A percentile compares a stretch with the other conserved stretches of the same genome.
These are phyloP conservation scores for Hyperoplus immaculatus DNA, from an alignment of 2,797 vertebrate species.

Conservation along the genomic window DNA sequence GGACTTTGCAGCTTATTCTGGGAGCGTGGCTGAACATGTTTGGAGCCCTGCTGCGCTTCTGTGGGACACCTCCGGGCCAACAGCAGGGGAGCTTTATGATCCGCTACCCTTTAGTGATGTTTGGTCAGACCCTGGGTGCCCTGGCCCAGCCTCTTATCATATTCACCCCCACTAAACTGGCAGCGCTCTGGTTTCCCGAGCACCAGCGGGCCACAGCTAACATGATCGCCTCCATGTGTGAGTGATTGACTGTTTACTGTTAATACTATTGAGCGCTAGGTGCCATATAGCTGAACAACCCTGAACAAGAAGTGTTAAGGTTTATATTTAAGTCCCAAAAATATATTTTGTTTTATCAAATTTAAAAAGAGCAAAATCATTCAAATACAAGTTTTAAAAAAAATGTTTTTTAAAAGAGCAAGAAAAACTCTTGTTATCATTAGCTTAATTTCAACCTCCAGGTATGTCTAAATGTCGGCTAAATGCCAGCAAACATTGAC, in stretches of 20 bases:
- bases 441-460: too few species aligned
- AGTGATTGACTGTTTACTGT: conserved; percentile 67
- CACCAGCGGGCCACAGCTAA: conserved; percentile 95
- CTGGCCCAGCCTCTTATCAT: conserved; percentile 93
- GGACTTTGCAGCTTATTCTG: conserved; percentile 86
- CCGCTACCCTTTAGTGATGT: conserved; percentile 83
- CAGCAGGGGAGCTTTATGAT: accelerated
- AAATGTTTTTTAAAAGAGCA: too few species aligned
- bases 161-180: conserved; percentile 94
- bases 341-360: not conserved
- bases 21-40: conserved; percentile 92
- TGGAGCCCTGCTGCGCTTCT: conserved; percentile 85
- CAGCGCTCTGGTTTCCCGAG: conserved; percentile 96
- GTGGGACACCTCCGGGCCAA: conserved; percentile 56
- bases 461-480: not conserved
- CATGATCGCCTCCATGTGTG: conserved; percentile 95
- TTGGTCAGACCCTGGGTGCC: conserved; percentile 91
- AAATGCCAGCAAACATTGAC: not conserved
- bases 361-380: not conserved
- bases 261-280: too few species aligned
- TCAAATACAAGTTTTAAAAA: too few species aligned
- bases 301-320: not conserved
- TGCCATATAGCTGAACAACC: not conserved
- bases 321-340: not conserved
- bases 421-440: too few species aligned